These are phyloP conservation scores for Myanophis thanlyinensis DNA, from an alignment of 2,113 vertebrate species.

Conservation along the genomic window DNA sequence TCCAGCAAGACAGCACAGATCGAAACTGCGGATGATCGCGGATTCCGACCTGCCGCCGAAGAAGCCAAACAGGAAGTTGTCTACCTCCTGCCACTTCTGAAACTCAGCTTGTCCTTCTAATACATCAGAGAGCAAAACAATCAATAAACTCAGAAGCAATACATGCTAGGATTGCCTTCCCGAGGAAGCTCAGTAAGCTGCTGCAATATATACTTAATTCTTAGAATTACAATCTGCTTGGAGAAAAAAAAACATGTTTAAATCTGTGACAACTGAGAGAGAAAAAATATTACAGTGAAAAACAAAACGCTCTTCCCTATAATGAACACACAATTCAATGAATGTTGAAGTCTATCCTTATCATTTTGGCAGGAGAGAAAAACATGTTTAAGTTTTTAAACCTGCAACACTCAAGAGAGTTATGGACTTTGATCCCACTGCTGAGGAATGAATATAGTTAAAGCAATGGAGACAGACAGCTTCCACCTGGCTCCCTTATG, in stretches of 20 bases:
- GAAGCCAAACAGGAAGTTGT: no score
- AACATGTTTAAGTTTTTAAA: background rate
- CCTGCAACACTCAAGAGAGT: background rate
- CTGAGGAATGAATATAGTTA: background rate
- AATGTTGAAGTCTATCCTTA: background rate
- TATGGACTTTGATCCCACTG: background rate
- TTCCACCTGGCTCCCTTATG: background rate
- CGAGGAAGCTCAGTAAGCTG: background rate
- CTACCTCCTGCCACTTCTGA: background rate
- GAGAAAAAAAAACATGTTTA: background rate
- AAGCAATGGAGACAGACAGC: background rate
- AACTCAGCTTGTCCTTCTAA: background rate
- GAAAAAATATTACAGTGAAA: background rate
- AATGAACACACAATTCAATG: rapidly evolving
- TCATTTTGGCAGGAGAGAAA: background rate
- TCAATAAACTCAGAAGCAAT: background rate
- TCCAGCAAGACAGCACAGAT: no score
- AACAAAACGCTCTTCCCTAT: background rate
- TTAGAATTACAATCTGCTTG: background rate
- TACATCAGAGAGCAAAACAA: background rate
- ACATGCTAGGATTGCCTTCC: background rate
- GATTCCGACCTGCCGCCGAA: no score
- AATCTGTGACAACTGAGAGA: background rate
- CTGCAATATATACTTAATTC: background rate
- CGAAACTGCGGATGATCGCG: no score